Evolutionary conservation across 2,888 invertebrate species (phyloP), one percentile per base, ranked within the genome.

Genomic region (Hirtodrosophila histrioides): DNA sequence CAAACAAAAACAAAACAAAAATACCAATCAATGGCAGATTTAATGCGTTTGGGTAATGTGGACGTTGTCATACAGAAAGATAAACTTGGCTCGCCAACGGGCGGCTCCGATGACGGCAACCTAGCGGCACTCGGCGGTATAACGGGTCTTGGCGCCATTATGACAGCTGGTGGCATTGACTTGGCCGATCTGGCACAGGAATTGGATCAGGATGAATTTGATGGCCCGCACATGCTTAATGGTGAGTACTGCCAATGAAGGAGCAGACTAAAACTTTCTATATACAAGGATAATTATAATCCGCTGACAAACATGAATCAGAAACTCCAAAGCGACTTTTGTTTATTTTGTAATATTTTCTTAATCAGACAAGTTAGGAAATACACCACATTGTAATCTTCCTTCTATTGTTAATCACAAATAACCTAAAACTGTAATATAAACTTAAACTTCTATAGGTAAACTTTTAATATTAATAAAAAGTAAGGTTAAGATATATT

Each of bases 21-120:
- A 49, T 51, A 69, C 53, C 56, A 73, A 73, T 74, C 72, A 74
- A 95, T 95, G 95, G 95, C 95, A 91, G 95, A 95, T 93, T 92
- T 95, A 91, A 94, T 95, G 91, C 94, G 95, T 86, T 93, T 94
- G 93, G 94, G 94, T 90, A 94, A 94, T 90, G 93, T 94, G 69
- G 91, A 91, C 85, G 93, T 93, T 62, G 94, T 94, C 92, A 94
- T 94, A 92, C 94, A 94, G 89, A 95, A 95, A 92, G 95, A 95
- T 92, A 95, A 95, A 92, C 92, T 95, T 78, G 96, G 96, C 74
- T 96, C 96, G 64, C 96, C 97, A 44, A 96, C 96, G 78, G 96
- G 96, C 61, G 96, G 96, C 88, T 97, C 96, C 63, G 97, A 97
- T 87, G 97, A 97, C 90, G 96, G 96, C 40, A 95, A 95, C 82